Conservation (phyloP, 2,113 vertebrate genomes). For the Eonycteris spelaea region DNA sequence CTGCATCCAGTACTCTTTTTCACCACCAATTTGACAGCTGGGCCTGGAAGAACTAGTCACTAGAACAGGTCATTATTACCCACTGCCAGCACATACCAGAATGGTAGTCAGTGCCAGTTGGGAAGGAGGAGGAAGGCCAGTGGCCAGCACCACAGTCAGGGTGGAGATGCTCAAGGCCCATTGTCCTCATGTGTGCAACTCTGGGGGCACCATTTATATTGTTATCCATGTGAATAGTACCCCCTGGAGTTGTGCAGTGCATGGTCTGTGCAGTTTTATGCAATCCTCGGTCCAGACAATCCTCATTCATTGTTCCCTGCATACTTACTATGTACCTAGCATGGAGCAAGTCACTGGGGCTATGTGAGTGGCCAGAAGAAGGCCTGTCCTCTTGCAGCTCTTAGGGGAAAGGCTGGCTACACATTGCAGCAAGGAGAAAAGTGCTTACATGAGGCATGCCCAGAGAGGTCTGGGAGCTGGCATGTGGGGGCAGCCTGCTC, state of each 20-base stretch:
- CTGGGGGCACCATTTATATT: neutral
- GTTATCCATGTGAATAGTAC: accelerated
- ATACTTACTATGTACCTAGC: neutral
- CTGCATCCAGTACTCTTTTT: neutral
- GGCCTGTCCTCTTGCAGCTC: neutral
- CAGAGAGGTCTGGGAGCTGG: neutral
- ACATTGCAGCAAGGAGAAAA: neutral
- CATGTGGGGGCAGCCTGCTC: neutral
- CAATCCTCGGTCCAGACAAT: neutral
- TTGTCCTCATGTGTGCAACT: too few relatives aligned
- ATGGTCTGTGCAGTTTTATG: neutral
- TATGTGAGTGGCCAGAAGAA: neutral
- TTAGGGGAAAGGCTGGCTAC: neutral
- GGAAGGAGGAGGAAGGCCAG: neutral
- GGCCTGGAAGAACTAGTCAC: neutral
- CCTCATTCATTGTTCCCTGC: neutral
- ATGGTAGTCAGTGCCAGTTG: neutral
- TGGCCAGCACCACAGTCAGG: neutral
- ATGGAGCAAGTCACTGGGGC: neutral
- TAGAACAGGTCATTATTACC: neutral
- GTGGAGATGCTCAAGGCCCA: neutral
- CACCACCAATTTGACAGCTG: neutral
- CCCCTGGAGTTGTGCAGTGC: neutral
- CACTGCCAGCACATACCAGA: accelerated
- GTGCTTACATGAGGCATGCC: neutral